A percentile compares a stretch with the other conserved stretches of the same genome.
phyloP scores from a whole-genome alignment of 2,888 invertebrate genomes.

The Ditylenchus weischeri region DNA sequence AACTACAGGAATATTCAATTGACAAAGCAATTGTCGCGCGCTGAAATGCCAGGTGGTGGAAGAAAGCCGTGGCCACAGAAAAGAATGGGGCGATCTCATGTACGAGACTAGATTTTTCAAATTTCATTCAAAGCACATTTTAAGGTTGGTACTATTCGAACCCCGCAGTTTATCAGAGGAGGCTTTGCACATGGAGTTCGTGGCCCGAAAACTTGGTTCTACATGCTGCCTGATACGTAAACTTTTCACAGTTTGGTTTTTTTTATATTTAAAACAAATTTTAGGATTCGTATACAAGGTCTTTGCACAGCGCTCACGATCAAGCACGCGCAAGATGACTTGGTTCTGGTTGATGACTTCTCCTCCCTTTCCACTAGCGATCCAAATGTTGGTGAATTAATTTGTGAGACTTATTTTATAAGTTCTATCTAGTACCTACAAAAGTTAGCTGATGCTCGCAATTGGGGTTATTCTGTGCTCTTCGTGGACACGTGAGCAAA shows the following conservation, averaged over 20 bases:
- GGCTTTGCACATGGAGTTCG: slow-evolving; percentile 85
- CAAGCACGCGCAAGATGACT: slow-evolving; percentile 87
- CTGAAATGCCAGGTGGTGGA: slow-evolving; percentile 84
- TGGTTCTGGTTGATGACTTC: slow-evolving; percentile 81
- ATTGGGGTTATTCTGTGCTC: slow-evolving; percentile 93
- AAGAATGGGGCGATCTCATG: slow-evolving; percentile 81
- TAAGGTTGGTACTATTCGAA: slow-evolving; percentile 80
- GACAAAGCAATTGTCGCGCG: slow-evolving; percentile 74
- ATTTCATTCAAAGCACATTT: background rate
- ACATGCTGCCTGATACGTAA: slow-evolving; percentile 78
- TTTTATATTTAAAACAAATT: too few relatives aligned
- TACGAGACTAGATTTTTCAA: slow-evolving; percentile 62
- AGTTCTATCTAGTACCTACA: slow-evolving; percentile 67
- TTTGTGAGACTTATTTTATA: slow-evolving; percentile 8
- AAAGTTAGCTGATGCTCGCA: slow-evolving; percentile 76
- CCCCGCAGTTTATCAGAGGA: slow-evolving; percentile 69
- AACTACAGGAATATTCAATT: slow-evolving; percentile 66
- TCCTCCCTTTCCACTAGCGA: slow-evolving; percentile 65
- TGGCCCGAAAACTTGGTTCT: slow-evolving; percentile 84
- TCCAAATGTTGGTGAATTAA: slow-evolving; percentile 35
- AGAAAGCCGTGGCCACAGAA: slow-evolving; percentile 96
- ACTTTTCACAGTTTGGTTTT: too few relatives aligned
- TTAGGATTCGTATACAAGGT: slow-evolving; percentile 67
- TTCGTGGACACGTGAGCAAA: slow-evolving; percentile 72
- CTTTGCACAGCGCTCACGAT: slow-evolving; percentile 75